Percentiles rank a stretch among this genome's conserved stretches.
These are phyloP conservation scores for Rissa tridactyla DNA, from an alignment of 2,113 vertebrate genomes.

Conservation along the genomic window DNA sequence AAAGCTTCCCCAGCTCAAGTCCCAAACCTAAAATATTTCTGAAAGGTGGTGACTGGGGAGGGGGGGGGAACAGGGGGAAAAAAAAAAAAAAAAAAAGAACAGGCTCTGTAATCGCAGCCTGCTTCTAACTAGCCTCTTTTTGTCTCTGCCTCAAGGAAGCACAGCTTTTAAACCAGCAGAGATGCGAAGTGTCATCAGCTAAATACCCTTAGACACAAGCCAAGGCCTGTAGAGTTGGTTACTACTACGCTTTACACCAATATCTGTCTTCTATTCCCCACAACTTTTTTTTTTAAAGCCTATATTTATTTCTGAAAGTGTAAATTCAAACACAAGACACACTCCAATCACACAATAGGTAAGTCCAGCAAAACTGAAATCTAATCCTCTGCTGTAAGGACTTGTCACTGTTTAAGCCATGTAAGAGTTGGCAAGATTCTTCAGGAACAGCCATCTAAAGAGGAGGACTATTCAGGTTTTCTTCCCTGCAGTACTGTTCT, in stretches of 20 bases:
- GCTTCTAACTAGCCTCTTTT: neutral
- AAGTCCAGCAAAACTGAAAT: neutral
- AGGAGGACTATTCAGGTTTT: neutral
- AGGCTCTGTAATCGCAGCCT: neutral
- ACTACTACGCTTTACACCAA: neutral
- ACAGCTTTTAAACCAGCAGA: neutral
- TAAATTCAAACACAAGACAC: neutral
- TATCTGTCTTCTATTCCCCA: neutral
- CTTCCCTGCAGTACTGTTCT: neutral
- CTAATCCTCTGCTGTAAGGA: neutral
- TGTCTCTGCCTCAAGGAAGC: neutral
- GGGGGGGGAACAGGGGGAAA: neutral
- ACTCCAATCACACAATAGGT: neutral
- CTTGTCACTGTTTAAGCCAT: neutral
- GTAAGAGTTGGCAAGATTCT: neutral
- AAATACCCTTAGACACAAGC: neutral
- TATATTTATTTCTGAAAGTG: neutral
- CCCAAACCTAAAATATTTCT: slow-evolving; percentile 49
- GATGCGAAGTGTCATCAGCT: neutral
- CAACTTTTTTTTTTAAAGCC: neutral
- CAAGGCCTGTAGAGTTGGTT: neutral
- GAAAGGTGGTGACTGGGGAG: slow-evolving; percentile 20
- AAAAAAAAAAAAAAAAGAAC: neutral
- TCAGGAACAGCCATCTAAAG: neutral
- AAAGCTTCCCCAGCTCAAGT: slow-evolving; percentile 48